Evolutionary conservation across 2,888 invertebrate genomes (phyloP).

Genomic region (Lasiommata megera): DNA sequence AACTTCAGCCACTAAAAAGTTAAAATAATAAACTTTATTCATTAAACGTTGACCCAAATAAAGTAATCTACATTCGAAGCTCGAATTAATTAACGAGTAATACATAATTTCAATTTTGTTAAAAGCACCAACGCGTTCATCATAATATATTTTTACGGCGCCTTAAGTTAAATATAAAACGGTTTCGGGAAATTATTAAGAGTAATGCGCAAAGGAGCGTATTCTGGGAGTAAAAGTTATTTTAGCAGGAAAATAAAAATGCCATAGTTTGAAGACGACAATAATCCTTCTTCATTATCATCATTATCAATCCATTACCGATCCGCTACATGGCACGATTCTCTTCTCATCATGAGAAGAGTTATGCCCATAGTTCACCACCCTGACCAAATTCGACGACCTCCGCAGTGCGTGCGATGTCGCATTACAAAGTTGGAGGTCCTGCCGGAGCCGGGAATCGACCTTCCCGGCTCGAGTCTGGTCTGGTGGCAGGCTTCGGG

Average conservation of each 20-base stretch:
- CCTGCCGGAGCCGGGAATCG: too few species aligned
- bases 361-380: too few species aligned
- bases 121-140: conserved; percentile 1
- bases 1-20: neutral
- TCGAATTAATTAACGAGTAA: conserved; percentile 2
- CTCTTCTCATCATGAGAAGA: too few species aligned
- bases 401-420: too few species aligned
- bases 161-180: conserved; percentile 3
- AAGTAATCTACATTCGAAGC: neutral
- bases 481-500: too few species aligned
- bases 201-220: conserved; percentile 4
- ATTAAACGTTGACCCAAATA: neutral
- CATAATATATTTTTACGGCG: conserved; percentile 6
- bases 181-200: conserved; percentile 1
- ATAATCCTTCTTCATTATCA: too few species aligned
- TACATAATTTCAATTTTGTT: conserved; percentile 5
- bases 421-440: too few species aligned
- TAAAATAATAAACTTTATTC: conserved; percentile 1
- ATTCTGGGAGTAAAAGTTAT: conserved; percentile 1
- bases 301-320: too few species aligned
- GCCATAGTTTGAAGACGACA: too few species aligned
- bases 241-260: neutral
- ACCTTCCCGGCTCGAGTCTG: too few species aligned
- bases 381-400: too few species aligned
- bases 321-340: too few species aligned